Percentiles rank a stretch among this genome's conserved stretches.
These are phyloP conservation scores for Okamejei kenojei DNA, from an alignment of 2,797 vertebrate genomes.

Conservation along the genomic window DNA sequence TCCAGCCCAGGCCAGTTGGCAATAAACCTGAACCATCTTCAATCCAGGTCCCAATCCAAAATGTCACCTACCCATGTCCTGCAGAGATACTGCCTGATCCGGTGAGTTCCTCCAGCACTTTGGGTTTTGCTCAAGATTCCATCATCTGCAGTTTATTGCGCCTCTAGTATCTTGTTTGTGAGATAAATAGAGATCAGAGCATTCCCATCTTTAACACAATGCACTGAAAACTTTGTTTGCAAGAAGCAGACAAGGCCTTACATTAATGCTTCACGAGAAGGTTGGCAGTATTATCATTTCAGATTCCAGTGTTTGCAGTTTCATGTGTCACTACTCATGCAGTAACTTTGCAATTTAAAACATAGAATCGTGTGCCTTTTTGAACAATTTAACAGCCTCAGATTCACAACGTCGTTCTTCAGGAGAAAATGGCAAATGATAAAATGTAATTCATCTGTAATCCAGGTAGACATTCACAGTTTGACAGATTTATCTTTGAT, in stretches of 20 bases:
- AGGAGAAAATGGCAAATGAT: neutral
- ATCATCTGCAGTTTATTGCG: too few species aligned
- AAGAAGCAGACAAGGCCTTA: neutral
- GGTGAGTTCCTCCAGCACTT: too few species aligned
- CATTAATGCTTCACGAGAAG: neutral
- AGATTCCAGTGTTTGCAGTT: too few species aligned
- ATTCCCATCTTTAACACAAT: neutral
- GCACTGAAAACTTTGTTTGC: too few species aligned
- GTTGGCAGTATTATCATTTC: too few species aligned
- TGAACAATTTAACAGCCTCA: neutral
- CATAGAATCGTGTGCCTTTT: neutral
- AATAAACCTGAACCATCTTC: too few species aligned
- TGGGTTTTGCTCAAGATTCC: too few species aligned
- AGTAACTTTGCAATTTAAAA: neutral
- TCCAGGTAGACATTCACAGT: neutral
- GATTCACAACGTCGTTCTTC: neutral
- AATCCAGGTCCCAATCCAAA: too few species aligned
- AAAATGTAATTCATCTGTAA: neutral
- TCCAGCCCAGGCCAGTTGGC: neutral
- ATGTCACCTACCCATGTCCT: too few species aligned
- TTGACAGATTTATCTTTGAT: neutral
- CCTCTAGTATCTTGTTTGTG: neutral
- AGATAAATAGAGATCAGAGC: neutral
- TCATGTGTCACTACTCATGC: neutral
- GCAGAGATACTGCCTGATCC: too few species aligned